Base-by-base conservation (phyloP, 2,888 invertebrate species). In the Sepioteuthis lessoniana region DNA sequence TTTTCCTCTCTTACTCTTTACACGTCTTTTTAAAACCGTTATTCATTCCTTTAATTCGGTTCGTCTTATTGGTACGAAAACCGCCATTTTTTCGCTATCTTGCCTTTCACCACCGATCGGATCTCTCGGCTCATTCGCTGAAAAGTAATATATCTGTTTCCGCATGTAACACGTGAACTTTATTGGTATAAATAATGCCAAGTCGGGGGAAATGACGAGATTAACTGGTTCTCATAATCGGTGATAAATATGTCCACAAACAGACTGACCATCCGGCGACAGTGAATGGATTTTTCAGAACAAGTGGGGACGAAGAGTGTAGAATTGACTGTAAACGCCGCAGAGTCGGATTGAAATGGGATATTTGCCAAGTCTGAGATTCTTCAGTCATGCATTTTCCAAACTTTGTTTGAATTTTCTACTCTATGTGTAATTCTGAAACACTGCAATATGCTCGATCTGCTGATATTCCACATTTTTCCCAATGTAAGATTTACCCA, bases 111-210 rank as follows among this genome's bases (percentile, higher is more conserved):
- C n/a, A n/a, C 16, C 16, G 76, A 10, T 76, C 19, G 35, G 76
- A 76, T 76, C 10, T 76, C n/a, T 76, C 76, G 16, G 16, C 76
- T 35, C 76, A 76, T 13, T 35, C n/a, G 35, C 76, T 76, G 76
- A 76, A 76, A 76, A 35, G 76, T 76, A 76, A 76, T 76, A n/a
- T 76, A 76, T 76, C n/a, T 76, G n/a, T 76, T 76, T n/a, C n/a
- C n/a, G n/a, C 76, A 76, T 76, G 76, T 76, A 76, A 76, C 76
- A n/a, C n/a, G 76, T 76, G 76, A 76, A 76, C 76, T 76, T 76
- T 76, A 76, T 76, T 76, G 76, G n/a, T 76, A 76, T 76, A 76
- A 76, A 76, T 76, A 76, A 76, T 35, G n/a, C 76, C 76, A n/a
- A n/a, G 76, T 76, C n/a, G 76, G 31, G 16, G 76, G n/a, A n/a